Evolutionary conservation across 2,113 vertebrate species (phyloP).

Genomic region (Lasiurus cinereus): DNA sequence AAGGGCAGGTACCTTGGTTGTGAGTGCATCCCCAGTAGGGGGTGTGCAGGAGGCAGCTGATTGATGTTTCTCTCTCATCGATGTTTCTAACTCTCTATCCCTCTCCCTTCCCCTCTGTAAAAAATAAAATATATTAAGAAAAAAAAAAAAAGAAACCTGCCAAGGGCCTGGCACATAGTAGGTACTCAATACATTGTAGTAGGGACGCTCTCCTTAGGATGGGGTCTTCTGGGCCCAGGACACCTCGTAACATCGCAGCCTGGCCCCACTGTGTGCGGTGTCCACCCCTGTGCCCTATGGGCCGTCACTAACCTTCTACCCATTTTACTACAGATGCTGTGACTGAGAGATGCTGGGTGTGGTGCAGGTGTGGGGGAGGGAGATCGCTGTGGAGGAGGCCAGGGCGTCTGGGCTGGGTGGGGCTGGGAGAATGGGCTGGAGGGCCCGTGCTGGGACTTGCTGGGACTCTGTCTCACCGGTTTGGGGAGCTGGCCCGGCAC

Average conservation of each 20-base stretch:
- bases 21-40: no score
- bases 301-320: background rate
- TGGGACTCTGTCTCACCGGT: constrained; percentile 73
- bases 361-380: background rate
- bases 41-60: no score
- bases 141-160: background rate
- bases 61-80: no score
- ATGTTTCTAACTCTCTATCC: no score
- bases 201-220: background rate
- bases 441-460: constrained; percentile 59
- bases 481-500: constrained; percentile 69
- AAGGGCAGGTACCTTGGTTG: no score
- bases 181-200: background rate
- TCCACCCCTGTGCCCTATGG: background rate
- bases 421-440: constrained; percentile 40
- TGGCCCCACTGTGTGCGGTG: background rate
- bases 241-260: background rate
- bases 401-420: constrained; percentile 55
- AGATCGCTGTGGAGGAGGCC: background rate
- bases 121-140: no score
- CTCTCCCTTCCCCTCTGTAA: no score
- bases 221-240: background rate
- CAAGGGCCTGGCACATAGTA: background rate
- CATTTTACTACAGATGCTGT: background rate
- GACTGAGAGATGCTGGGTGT: background rate